Conservation (phyloP, 1,140 invertebrate genomes). For the Caenorhabditis briggsae region DNA sequence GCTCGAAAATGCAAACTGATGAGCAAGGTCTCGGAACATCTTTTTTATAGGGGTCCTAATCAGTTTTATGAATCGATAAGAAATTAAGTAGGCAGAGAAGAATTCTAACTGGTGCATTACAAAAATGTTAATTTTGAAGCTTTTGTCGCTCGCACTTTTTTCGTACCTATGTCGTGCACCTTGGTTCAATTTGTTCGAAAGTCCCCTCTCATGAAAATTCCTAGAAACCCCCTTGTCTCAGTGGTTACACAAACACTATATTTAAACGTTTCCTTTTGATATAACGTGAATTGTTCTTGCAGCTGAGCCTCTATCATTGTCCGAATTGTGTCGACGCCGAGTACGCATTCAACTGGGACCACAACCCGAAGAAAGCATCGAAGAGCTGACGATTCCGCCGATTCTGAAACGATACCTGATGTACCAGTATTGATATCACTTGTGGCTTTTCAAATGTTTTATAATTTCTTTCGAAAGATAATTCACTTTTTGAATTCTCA, state of each 20-base stretch:
- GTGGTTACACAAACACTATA: background rate
- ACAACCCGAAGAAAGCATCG: slow-evolving; percentile 64
- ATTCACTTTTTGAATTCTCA: slow-evolving; percentile 50
- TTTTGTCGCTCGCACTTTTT: slow-evolving; percentile 38
- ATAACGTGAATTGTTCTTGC: slow-evolving; percentile 59
- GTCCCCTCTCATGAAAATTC: background rate
- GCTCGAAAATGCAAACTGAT: background rate
- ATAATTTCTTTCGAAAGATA: background rate
- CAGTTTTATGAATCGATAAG: background rate
- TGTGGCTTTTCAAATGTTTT: background rate
- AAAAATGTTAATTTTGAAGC: background rate
- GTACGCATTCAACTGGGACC: slow-evolving; percentile 68
- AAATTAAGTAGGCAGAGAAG: background rate
- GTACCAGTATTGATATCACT: slow-evolving; percentile 63
- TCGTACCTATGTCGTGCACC: slow-evolving; percentile 28
- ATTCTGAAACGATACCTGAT: slow-evolving; percentile 70
- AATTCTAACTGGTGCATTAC: background rate
- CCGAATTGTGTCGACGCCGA: slow-evolving; percentile 64
- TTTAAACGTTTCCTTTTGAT: background rate
- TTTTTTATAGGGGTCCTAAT: background rate
- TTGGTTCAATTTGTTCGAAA: slow-evolving; percentile 4
- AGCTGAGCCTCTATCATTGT: slow-evolving; percentile 66
- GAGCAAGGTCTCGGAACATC: background rate
- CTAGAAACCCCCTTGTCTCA: background rate
- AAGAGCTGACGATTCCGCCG: slow-evolving; percentile 70